Conservation (phyloP, 2,797 vertebrate genomes). For the Myotis pilosus region DNA sequence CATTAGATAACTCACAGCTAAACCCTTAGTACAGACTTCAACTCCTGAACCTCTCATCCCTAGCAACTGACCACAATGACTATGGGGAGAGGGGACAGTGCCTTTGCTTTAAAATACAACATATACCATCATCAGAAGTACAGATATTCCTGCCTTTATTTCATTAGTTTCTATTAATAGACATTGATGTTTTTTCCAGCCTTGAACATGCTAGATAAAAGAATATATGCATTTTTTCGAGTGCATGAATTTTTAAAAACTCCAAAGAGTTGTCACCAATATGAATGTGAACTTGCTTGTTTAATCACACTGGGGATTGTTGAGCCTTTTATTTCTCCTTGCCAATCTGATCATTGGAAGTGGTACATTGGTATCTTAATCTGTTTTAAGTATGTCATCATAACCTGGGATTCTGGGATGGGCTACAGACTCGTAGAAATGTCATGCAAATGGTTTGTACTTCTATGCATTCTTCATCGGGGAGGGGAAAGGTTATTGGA, state of each 20-base stretch:
- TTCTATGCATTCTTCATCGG: not conserved
- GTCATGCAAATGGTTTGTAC: not conserved
- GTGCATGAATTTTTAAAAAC: not conserved
- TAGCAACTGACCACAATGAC: not conserved
- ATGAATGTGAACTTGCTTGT: not conserved
- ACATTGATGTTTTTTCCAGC: not conserved
- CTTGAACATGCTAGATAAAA: not conserved
- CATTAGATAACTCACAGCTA: conserved; percentile 39
- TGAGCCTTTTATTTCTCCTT: conserved; percentile 13
- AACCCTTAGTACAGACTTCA: conserved; percentile 8
- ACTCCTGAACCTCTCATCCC: not conserved
- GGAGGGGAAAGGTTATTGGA: not conserved
- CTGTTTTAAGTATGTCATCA: not conserved
- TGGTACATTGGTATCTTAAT: not conserved
- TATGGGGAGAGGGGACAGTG: not conserved
- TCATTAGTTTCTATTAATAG: not conserved
- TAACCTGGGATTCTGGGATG: not conserved
- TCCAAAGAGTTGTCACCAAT: not conserved
- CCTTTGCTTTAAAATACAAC: not conserved
- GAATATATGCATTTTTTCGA: not conserved
- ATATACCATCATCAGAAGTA: not conserved
- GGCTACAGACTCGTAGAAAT: not conserved
- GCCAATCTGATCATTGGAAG: not conserved
- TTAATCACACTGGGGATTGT: not conserved
- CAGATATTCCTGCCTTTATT: not conserved